phyloP scores from a whole-genome alignment of 2,888 invertebrate genomes.

The Thymelicus lineola region DNA sequence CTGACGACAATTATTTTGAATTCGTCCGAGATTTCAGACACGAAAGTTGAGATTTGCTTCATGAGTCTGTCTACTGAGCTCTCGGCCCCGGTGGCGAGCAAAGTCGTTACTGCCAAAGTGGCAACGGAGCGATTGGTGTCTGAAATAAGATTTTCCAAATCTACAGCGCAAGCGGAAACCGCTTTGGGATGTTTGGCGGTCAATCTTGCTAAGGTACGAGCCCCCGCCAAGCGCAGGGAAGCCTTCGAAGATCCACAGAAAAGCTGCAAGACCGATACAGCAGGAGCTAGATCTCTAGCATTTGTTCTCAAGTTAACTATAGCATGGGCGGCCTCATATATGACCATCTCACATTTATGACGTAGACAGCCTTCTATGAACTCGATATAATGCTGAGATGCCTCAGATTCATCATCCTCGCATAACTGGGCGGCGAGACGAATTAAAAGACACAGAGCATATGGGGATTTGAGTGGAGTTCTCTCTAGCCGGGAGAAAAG shows the following conservation, averaged over 20 bases:
- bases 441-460: constrained; percentile 97
- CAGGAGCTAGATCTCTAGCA: constrained; percentile 95
- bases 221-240: constrained; percentile 98
- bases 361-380: constrained; percentile 97
- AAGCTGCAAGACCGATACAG: constrained; percentile 97
- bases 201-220: constrained; percentile 97
- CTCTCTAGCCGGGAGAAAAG: constrained; percentile 95
- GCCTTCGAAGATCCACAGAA: constrained; percentile 99
- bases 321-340: constrained; percentile 99
- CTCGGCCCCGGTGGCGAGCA: constrained; percentile 99
- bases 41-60: constrained; percentile 99
- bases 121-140: constrained; percentile 99
- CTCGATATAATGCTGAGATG: constrained; percentile 91
- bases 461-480: constrained; percentile 95
- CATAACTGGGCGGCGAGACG: constrained; percentile 97
- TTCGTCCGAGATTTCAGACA: constrained; percentile 99
- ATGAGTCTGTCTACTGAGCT: constrained; percentile 99
- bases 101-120: constrained; percentile 98
- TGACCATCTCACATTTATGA: constrained; percentile 99
- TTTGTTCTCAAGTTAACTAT: constrained; percentile 96
- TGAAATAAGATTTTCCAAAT: constrained; percentile 98
- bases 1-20: constrained; percentile 99
- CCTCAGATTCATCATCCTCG: constrained; percentile 92
- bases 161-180: constrained; percentile 98
- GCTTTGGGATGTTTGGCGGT: constrained; percentile 98